phyloP scores from a whole-genome alignment of 2,888 invertebrate genomes.

The Megastigmus dorsalis region DNA sequence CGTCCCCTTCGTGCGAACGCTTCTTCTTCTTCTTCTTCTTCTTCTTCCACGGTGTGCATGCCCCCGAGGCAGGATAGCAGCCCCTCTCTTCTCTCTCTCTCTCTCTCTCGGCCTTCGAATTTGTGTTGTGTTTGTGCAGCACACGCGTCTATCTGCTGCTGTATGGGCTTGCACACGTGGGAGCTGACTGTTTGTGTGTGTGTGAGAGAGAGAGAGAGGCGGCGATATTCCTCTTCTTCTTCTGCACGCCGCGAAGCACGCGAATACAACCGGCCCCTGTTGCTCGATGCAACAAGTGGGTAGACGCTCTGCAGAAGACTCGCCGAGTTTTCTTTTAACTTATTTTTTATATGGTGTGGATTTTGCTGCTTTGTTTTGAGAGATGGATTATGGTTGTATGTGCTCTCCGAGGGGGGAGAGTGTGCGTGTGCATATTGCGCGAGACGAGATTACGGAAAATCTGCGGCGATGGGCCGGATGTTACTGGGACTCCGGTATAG shows the following conservation, averaged over 20 bases:
- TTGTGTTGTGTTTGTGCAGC: too few relatives aligned
- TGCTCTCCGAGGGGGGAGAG: too few relatives aligned
- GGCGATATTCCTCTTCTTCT: too few relatives aligned
- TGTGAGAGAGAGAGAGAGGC: too few relatives aligned
- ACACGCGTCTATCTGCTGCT: too few relatives aligned
- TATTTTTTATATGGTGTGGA: neutral
- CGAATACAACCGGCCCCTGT: too few relatives aligned
- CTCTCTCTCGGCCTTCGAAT: slow-evolving; percentile 1
- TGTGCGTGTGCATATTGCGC: neutral
- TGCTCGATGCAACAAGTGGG: slow-evolving; percentile 26
- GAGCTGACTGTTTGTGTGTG: neutral
- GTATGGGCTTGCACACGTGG: slow-evolving; percentile 5
- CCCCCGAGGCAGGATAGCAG: neutral
- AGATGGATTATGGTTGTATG: too few relatives aligned
- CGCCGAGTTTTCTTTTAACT: too few relatives aligned
- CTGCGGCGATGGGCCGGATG: too few relatives aligned
- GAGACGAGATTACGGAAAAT: neutral
- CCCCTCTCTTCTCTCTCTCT: neutral
- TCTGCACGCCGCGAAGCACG: too few relatives aligned
- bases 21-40: neutral
- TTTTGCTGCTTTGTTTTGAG: too few relatives aligned
- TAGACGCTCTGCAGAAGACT: neutral
- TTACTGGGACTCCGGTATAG: too few relatives aligned
- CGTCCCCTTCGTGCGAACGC: neutral
- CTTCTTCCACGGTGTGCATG: neutral